phyloP scores from a whole-genome alignment of 2,797 vertebrate species.

The Odontamblyopus lacepedii region DNA sequence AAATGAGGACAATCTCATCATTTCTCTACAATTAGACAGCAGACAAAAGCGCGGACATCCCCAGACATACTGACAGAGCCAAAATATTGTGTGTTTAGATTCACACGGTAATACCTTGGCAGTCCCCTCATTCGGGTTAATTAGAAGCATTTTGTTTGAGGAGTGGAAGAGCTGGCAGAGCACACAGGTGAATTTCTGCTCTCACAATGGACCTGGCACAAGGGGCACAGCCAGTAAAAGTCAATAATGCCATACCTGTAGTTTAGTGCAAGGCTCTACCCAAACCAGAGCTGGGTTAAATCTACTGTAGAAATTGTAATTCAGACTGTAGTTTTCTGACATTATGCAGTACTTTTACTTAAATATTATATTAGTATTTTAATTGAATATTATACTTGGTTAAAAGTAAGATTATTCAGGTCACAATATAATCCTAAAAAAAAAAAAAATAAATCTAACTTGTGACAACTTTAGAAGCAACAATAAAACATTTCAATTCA shows the following conservation, averaged over 20 bases:
- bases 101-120: slow-evolving; percentile 41
- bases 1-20: slow-evolving; percentile 6
- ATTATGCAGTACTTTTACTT: not conserved
- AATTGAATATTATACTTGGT: too few relatives aligned
- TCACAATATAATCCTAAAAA: not conserved
- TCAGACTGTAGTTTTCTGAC: too few relatives aligned
- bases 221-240: slow-evolving; percentile 35
- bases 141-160: slow-evolving; percentile 62
- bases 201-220: slow-evolving; percentile 32
- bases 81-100: slow-evolving; percentile 29
- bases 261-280: slow-evolving; percentile 60
- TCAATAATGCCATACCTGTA: slow-evolving; percentile 52
- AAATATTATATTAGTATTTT: not conserved
- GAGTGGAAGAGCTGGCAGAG: slow-evolving; percentile 42
- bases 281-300: slow-evolving; percentile 27
- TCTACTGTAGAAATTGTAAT: not conserved
- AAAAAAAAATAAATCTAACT: not conserved
- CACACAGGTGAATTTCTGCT: slow-evolving; percentile 57
- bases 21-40: slow-evolving; percentile 15
- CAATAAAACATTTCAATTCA: too few relatives aligned
- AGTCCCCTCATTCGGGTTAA: slow-evolving; percentile 51
- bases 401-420: too few relatives aligned
- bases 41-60: slow-evolving; percentile 29
- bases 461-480: not conserved
- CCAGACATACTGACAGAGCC: slow-evolving; percentile 14